Conservation (phyloP, 2,797 vertebrate species). For the Falco rusticolus region DNA sequence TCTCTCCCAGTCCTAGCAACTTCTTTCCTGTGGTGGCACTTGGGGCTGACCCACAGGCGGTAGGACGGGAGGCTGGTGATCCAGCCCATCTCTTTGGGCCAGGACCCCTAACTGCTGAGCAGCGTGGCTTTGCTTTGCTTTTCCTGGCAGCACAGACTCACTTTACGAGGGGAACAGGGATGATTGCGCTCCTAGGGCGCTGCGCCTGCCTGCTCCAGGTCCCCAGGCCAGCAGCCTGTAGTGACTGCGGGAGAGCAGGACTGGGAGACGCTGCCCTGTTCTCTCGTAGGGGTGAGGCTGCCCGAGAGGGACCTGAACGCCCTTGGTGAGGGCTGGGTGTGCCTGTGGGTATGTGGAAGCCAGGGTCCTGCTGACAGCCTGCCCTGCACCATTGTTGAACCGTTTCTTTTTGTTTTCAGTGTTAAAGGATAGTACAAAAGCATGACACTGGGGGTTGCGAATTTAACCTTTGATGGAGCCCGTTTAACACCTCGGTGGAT, state of each 20-base stretch:
- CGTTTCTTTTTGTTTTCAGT: background rate
- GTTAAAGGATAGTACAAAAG: background rate
- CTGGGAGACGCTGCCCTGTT: accelerated
- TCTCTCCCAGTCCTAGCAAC: background rate
- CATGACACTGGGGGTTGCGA: background rate
- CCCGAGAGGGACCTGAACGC: background rate
- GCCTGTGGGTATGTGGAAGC: background rate
- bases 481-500: background rate
- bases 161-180: background rate
- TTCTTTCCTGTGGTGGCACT: background rate
- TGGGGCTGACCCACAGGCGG: background rate
- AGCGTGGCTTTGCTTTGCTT: background rate
- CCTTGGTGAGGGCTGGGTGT: background rate
- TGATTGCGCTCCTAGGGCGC: background rate
- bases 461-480: background rate
- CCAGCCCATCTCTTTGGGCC: accelerated
- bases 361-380: background rate
- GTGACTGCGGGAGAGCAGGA: accelerated
- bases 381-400: background rate
- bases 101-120: background rate
- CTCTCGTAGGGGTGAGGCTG: background rate
- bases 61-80: background rate
- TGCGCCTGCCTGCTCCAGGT: background rate
- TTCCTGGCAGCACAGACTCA: background rate
- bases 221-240: background rate